These are phyloP conservation scores for Mylabris sibirica DNA, from an alignment of 2,888 invertebrate genomes.

Conservation along the genomic window DNA sequence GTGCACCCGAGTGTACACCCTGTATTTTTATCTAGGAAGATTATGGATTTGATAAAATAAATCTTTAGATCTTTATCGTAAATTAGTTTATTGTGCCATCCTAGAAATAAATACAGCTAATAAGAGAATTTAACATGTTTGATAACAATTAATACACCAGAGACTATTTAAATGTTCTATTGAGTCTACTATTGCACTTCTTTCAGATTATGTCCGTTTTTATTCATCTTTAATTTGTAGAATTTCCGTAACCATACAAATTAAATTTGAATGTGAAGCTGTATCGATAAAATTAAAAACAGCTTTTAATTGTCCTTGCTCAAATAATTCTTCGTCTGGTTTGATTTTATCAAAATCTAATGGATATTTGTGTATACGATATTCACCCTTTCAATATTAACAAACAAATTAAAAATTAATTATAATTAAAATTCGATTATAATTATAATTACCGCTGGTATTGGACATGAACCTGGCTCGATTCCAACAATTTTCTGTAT, in stretches of 20 bases:
- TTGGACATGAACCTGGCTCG: conserved; percentile 38
- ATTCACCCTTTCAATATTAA: conserved; percentile 41
- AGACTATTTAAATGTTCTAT: conserved; percentile 60
- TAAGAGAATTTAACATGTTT: conserved; percentile 57
- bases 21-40: too few species aligned
- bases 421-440: conserved; percentile 2
- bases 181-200: conserved; percentile 59
- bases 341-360: conserved; percentile 42
- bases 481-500: conserved; percentile 43
- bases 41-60: too few species aligned
- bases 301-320: conserved; percentile 38
- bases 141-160: conserved; percentile 59
- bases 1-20: too few species aligned
- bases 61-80: too few species aligned
- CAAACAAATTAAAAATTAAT: conserved; percentile 13
- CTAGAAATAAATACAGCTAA: conserved; percentile 63
- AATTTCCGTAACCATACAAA: conserved; percentile 38
- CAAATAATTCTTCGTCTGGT: conserved; percentile 33
- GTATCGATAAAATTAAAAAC: conserved; percentile 32
- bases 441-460: neutral
- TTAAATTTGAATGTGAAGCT: conserved; percentile 35
- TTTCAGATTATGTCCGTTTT: too few species aligned
- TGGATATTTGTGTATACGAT: conserved; percentile 37
- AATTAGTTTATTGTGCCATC: conserved; percentile 61
- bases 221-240: conserved; percentile 5